Evolutionary conservation across 2,797 vertebrate species (phyloP), one percentile per base, ranked within the genome.

Genomic region (Ctenochaetus hawaiiensis): DNA sequence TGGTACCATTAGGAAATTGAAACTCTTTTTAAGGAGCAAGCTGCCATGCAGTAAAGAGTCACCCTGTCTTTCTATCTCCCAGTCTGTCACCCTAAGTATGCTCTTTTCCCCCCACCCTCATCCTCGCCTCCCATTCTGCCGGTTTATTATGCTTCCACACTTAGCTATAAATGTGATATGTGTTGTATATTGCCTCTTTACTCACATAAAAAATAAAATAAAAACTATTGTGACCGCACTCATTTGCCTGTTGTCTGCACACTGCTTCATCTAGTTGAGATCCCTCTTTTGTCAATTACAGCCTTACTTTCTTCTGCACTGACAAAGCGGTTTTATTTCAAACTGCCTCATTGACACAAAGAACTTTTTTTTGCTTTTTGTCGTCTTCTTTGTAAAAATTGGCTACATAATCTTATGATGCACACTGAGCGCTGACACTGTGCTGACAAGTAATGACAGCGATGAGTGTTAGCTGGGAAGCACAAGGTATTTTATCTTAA

Each of bases 281-380:
- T 67, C 49, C 51, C 23, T 67, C 75, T 67, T 80, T 67, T 54
- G 60, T 81, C 66, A 61, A 41, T 66, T 67, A 60, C n/a, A 4
- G 22, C 16, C 14, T n/a, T 56, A 61, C 30, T 37, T 16, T 69
- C 59, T 49, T 71, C 52, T 70, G 30, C 53, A 81, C 56, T 47
- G 45, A 82, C 72, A 77, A 77, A 72, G 44, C 37, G 43, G 63
- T 72, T 88, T 75, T 69, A 34, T 62, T 61, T 72, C 72, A 64
- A 66, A 86, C 72, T 76, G 84, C 81, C 89, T 91, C 83, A 86
- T 92, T 93, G 89, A 81, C 79, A 71, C 78, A 80, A 67, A 80
- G 48, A 72, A 22, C 49, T 45, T 67, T 34, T 26, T 61, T 64
- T 47, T 69, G 61, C 49, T 30, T 87, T 82, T 71, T 67, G 67